These are phyloP conservation scores for Microtus oregoni DNA, from an alignment of 2,113 vertebrate species.

Conservation along the genomic window DNA sequence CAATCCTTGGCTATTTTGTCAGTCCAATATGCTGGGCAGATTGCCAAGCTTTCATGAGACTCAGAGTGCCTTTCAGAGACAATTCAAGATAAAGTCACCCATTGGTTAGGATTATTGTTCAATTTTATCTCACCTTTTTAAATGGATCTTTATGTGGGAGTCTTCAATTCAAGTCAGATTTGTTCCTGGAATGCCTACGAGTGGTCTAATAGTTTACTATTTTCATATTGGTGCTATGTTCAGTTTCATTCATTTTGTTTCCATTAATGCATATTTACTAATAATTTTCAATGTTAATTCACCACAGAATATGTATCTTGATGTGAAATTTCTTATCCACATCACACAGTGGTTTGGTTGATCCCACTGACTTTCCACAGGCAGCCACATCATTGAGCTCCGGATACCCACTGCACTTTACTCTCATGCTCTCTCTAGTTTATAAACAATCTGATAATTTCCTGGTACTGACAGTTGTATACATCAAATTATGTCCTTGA, in stretches of 20 bases:
- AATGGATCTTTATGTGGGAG: background rate
- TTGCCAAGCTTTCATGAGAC: background rate
- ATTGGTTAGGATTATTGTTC: background rate
- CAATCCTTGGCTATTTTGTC: background rate
- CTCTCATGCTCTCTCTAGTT: background rate
- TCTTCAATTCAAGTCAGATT: background rate
- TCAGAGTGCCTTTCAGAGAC: background rate
- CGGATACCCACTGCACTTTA: background rate
- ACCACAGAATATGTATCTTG: background rate
- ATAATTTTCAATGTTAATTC: background rate
- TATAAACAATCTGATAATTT: background rate
- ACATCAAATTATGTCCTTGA: background rate
- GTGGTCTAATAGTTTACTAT: too few species aligned
- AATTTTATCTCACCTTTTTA: background rate
- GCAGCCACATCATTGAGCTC: background rate
- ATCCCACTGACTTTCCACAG: background rate
- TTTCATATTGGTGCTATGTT: background rate
- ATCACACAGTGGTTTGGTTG: background rate
- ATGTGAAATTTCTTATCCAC: background rate
- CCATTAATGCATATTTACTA: background rate
- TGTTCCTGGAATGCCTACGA: background rate
- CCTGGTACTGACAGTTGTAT: background rate
- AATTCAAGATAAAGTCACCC: background rate
- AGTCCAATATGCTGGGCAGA: background rate
- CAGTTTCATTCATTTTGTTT: background rate